Base-by-base conservation (phyloP, 2,797 vertebrate genomes). In the Telmatherina bonti region DNA sequence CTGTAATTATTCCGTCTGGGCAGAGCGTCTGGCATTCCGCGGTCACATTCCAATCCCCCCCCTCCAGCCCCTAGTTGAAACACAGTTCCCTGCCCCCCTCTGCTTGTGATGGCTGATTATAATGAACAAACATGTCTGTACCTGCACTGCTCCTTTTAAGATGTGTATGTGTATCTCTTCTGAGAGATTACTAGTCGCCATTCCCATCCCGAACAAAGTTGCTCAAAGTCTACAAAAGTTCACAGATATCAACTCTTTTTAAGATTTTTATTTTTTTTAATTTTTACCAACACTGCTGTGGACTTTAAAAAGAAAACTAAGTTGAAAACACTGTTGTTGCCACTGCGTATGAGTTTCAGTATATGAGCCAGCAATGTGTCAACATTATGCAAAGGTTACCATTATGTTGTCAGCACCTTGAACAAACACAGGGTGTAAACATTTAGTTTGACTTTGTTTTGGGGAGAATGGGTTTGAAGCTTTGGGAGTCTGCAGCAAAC, bases 1-100 rank as follows among this genome's bases (percentile, higher is more conserved):
- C 93, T 88, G 90, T 86, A 92, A 94, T 95, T 93, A 92, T 91
- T 89, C 87, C 61, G 93, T 93, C 93, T 92, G 89, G 94, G 93
- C 90, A 90, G 82, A 82, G 74, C 51, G 93, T 95, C 93, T 96
- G 91, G 95, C 94, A 95, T 95, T 93, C 88, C 72, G 91, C 82
- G 89, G 94, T 94, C 90, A 73, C 93, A 96, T 94, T 95, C 95
- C 93, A 82, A 85, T 79, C 88, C 68, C 83, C 88, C 82, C 88
- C 85, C 84, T 86, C 74, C 65, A 79, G 74, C 74, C 89, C 85
- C 89, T 82, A 59, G 68, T 85, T 84, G 83, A 92, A 82, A 85
- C 85, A 77, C 86, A 67, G 72, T 61, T 81, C 89, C 90, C 86
- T 81, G 64, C 89, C 92, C 91, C 88, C 74, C 41, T 69, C 68